A percentile compares a stretch with the other conserved stretches of the same genome.
Evolutionary conservation across 2,113 vertebrate species (phyloP).

Genomic region (Furnarius figulus): DNA sequence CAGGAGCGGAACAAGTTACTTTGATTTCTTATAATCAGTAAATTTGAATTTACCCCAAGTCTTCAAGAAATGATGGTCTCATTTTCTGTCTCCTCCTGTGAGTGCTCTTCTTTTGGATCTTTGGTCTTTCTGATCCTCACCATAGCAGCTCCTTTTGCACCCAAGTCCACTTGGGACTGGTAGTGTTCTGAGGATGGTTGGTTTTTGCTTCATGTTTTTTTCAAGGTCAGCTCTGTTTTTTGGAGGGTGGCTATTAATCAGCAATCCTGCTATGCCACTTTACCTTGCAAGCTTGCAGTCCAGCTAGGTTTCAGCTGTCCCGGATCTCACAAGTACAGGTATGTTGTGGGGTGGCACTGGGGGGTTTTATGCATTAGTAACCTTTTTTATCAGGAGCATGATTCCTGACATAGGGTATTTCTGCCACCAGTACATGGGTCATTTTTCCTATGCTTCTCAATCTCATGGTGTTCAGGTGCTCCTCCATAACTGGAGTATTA

Average conservation of each 20-base stretch:
- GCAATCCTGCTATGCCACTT: neutral
- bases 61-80: neutral
- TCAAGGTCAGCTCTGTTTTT: neutral
- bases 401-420: neutral
- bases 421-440: neutral
- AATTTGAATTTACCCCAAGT: neutral
- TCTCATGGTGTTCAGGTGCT: neutral
- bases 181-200: neutral
- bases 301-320: rapidly evolving
- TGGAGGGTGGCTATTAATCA: neutral
- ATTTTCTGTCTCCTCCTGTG: neutral
- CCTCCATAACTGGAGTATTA: neutral
- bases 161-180: neutral
- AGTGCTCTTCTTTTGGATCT: neutral
- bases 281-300: neutral
- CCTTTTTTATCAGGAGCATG: neutral
- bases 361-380: neutral
- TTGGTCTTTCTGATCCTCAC: neutral
- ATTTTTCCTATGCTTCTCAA: neutral
- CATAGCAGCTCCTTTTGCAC: neutral
- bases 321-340: neutral
- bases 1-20: neutral
- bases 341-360: neutral
- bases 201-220: neutral
- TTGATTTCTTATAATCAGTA: neutral